Base-by-base conservation (phyloP, 2,113 vertebrate genomes). In the Dipodomys merriami region DNA sequence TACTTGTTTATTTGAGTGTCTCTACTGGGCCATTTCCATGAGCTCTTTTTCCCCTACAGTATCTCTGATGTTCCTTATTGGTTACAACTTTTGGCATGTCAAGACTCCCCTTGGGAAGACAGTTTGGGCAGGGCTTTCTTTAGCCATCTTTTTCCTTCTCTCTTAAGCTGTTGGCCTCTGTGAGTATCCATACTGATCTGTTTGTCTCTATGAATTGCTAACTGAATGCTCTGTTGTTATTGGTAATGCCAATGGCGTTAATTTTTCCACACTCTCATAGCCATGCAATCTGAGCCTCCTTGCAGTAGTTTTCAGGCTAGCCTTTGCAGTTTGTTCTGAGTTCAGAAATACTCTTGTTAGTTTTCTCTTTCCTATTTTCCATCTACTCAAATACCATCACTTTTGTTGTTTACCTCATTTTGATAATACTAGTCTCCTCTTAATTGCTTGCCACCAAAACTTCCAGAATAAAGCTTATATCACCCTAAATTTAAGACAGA, bases 271-370 rank as follows among this genome's bases (percentile, higher is more conserved):
- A 68, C 16, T 80, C 8, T 33, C 22, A 86, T 73, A 39, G 30
- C 25, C n/a, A 23, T 86, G 49, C 76, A 78, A n/a, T 78, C 73
- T 92, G 44, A 44, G 65, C 10, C 22, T 82, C 33, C n/a, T 49
- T 67, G 44, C 57, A 69, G 25, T 60, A 27, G 25, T 89, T 77
- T 86, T 69, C 60, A 35, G 53, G 35, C 22, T 39, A 68, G 16
- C 18, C 18, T 83, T 78, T 87, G 79, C 67, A 23, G n/a, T 67
- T 90, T 68, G 23, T 79, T 94, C 25, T 85, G 11, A 82, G 77
- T 13, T 35, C 72, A 79, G 25, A 15, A 29, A 6, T 83, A 68
- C 23, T 74, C 27, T 84, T 77, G 11, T 83, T 90, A 79, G 62
- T n/a, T 87, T 27, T 67, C 72, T 87, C 11, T 23, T 57, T 65